Percentiles rank a stretch among this genome's conserved stretches.
These are phyloP conservation scores for Anarhynchus alexandrinus DNA, from an alignment of 2,113 vertebrate species.

Conservation along the genomic window DNA sequence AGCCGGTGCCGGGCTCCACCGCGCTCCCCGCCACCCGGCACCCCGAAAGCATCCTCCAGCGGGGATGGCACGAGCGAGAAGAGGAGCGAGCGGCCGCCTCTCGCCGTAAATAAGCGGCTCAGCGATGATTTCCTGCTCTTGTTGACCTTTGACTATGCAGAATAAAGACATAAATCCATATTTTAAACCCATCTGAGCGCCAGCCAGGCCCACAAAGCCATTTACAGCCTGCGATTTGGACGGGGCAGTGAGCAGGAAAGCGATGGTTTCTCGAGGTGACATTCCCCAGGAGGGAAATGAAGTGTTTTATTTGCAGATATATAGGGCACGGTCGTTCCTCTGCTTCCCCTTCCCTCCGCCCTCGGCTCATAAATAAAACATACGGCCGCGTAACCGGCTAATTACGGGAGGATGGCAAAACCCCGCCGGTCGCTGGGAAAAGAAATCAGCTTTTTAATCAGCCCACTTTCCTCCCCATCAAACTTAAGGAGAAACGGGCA, in stretches of 20 bases:
- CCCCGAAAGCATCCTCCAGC: background rate
- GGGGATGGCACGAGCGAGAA: background rate
- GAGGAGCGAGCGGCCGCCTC: background rate
- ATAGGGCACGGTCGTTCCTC: constrained; percentile 57
- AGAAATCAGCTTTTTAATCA: constrained; percentile 52
- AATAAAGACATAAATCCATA: constrained; percentile 70
- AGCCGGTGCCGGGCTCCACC: rapidly evolving
- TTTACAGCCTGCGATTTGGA: constrained; percentile 56
- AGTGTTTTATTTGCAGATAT: constrained; percentile 64
- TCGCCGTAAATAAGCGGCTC: constrained; percentile 50
- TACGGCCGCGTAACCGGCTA: constrained; percentile 63
- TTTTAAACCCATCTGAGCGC: constrained; percentile 56
- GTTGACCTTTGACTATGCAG: constrained; percentile 69
- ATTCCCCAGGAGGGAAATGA: constrained; percentile 67
- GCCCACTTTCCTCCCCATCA: background rate
- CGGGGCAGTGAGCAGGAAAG: constrained; percentile 63
- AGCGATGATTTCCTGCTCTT: constrained; percentile 59
- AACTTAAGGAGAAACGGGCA: background rate
- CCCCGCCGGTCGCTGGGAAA: constrained; percentile 43
- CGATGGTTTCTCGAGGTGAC: constrained; percentile 59
- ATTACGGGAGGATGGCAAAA: constrained; percentile 66
- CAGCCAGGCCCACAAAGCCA: constrained; percentile 58
- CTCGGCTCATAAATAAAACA: constrained; percentile 69
- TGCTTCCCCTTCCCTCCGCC: constrained; percentile 59
- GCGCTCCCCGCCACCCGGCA: rapidly evolving